Conservation (phyloP, 2,888 invertebrate species). For the Drosophila engyochracea region DNA sequence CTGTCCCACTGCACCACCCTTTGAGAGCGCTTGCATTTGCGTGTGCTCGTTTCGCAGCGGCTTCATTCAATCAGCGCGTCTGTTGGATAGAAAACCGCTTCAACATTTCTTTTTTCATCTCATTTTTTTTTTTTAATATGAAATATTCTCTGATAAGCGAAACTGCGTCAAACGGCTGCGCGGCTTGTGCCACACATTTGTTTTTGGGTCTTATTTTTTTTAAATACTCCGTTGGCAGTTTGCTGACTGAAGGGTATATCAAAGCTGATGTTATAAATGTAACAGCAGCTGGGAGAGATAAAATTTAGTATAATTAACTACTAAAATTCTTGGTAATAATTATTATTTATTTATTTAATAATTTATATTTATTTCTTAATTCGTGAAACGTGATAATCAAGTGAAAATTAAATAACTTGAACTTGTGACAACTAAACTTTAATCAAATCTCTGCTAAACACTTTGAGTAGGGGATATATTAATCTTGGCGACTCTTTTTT, state of each 20-base stretch:
- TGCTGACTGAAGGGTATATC: not conserved
- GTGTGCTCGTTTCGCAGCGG: conserved; percentile 51
- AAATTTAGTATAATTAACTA: no score
- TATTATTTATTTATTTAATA: not conserved
- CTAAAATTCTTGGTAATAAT: not conserved
- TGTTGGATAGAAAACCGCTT: conserved; percentile 48
- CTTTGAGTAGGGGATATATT: not conserved
- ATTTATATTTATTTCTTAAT: not conserved
- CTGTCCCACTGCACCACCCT: conserved; percentile 7
- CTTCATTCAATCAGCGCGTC: conserved; percentile 64
- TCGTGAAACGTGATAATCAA: not conserved
- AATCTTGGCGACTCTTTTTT: not conserved
- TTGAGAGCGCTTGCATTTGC: conserved; percentile 27
- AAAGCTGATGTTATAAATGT: not conserved
- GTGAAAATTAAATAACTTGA: not conserved
- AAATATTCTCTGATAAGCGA: conserved; percentile 53
- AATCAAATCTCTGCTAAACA: not conserved
- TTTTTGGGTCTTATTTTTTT: conserved; percentile 11
- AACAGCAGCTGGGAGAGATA: not conserved
- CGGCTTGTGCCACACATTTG: conserved; percentile 67
- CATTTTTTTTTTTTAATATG: conserved; percentile 17
- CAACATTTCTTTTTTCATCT: conserved; percentile 24
- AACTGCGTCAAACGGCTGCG: conserved; percentile 51
- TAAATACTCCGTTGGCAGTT: conserved; percentile 9
- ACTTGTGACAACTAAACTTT: not conserved